These are phyloP conservation scores for Noctua comes DNA, from an alignment of 2,888 invertebrate genomes.

Conservation along the genomic window DNA sequence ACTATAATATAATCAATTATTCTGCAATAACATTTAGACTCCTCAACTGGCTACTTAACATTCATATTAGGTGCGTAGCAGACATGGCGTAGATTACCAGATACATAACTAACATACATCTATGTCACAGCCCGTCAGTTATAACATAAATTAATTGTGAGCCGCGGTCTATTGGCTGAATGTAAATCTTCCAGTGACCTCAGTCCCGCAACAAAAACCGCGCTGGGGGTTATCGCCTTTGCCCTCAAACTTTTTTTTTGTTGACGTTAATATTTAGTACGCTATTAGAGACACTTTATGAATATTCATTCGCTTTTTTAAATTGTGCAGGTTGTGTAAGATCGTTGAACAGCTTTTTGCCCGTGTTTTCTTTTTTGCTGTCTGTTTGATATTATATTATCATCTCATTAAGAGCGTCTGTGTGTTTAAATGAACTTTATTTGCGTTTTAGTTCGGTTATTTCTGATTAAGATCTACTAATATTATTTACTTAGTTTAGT, in stretches of 20 bases:
- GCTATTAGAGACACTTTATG: conserved; percentile 50
- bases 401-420: conserved; percentile 28
- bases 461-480: conserved; percentile 25
- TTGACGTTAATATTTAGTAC: conserved; percentile 63
- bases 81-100: conserved; percentile 51
- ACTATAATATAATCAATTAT: conserved; percentile 29
- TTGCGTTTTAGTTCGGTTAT: conserved; percentile 6
- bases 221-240: conserved; percentile 71
- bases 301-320: conserved; percentile 62
- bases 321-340: conserved; percentile 52
- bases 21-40: conserved; percentile 30
- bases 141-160: conserved; percentile 66
- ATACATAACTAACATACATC: conserved; percentile 51
- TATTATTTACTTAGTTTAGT: conserved; percentile 6
- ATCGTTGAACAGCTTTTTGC: conserved; percentile 46
- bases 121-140: conserved; percentile 61
- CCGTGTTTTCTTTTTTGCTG: conserved; percentile 43
- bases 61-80: conserved; percentile 37
- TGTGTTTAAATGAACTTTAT: conserved; percentile 7
- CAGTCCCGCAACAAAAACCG: conserved; percentile 67
- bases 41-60: conserved; percentile 41
- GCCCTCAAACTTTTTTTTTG: conserved; percentile 63
- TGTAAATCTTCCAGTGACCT: conserved; percentile 74
- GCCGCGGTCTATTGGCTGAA: conserved; percentile 67
- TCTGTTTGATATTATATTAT: conserved; percentile 40